Evolutionary conservation across 2,888 invertebrate genomes (phyloP), one percentile per base, ranked within the genome.

Genomic region (Bhutanitis thaidina): DNA sequence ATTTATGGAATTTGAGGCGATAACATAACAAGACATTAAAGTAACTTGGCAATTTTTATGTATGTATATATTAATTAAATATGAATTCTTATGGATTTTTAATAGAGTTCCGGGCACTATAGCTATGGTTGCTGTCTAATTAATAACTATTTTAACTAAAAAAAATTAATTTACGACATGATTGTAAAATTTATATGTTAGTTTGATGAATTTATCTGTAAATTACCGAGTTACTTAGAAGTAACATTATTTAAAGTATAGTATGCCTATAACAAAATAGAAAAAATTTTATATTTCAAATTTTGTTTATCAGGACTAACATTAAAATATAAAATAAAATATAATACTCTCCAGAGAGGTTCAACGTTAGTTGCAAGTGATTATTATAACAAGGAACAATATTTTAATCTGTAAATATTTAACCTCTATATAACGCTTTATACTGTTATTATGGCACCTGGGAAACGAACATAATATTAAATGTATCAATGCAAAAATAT

Each of bases 401-500:
- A 49, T 43, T 37, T 34, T 29, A 27, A 44, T 39, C 27, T 40
- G 45, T 51, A 40, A 36, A 51, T 40, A 49, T 49, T 34, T 43
- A 43, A 48, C 15, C 41, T 48, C 48, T 49, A 43, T 25, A 13
- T 15, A 27, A 34, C 27, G 2, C 5, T 39, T 39, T 34, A 38
- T 30, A 41, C 32, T 43, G 43, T 20, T 10, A 45, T 29, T 51
- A 51, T 51, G 50, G 50, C 50, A 51, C 50, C 50, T 44, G 20
- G 25, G 25, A 43, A 51, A 44, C 38, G 44, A 44, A 45, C 9
- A 10, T 35, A 8, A 14, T 39, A 15, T 47, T 40, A 13, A 35
- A 44, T 44, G 27, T 36, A 27, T 40, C 40, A 30, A 40, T 51
- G 50, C 29, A 51, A 36, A 50, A 52, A 52, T 52, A 52, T 51